A percentile compares a stretch with the other conserved stretches of the same genome.
Evolutionary conservation across 1,140 invertebrate species (phyloP).

Genomic region (Pseudomyrmex cubaensis): DNA sequence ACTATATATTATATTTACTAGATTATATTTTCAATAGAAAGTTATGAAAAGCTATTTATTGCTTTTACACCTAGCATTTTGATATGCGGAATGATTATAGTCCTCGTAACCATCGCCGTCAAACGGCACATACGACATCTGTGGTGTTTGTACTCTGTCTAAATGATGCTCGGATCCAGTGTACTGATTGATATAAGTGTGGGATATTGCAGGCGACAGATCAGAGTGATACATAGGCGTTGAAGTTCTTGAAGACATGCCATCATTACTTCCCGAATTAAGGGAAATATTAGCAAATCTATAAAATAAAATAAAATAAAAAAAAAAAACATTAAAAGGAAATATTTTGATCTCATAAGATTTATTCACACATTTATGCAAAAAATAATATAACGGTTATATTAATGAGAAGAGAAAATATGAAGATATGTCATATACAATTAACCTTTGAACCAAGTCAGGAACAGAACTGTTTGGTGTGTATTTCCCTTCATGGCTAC

Average conservation of each 20-base stretch:
- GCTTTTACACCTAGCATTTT: slow-evolving; percentile 74
- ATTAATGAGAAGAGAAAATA: neutral
- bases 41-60: neutral
- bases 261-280: slow-evolving; percentile 81
- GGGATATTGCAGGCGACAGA: slow-evolving; percentile 84
- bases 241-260: slow-evolving; percentile 82
- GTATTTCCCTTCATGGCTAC: slow-evolving; percentile 92
- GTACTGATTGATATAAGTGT: slow-evolving; percentile 87
- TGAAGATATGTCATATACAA: neutral
- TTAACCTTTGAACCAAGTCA: slow-evolving; percentile 90
- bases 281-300: slow-evolving; percentile 90
- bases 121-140: slow-evolving; percentile 82
- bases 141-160: slow-evolving; percentile 85
- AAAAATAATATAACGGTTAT: neutral
- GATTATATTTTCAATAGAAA: neutral
- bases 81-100: slow-evolving; percentile 78
- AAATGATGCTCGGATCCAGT: slow-evolving; percentile 86
- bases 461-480: slow-evolving; percentile 92
- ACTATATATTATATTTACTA: neutral
- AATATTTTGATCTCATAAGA: neutral
- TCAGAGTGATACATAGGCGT: slow-evolving; percentile 85
- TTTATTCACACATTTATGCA: neutral
- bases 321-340: slow-evolving; percentile 57
- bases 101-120: slow-evolving; percentile 82
- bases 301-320: slow-evolving; percentile 63